These are phyloP conservation scores for Craterocephalus amniculus DNA, from an alignment of 2,797 vertebrate species.

Conservation along the genomic window DNA sequence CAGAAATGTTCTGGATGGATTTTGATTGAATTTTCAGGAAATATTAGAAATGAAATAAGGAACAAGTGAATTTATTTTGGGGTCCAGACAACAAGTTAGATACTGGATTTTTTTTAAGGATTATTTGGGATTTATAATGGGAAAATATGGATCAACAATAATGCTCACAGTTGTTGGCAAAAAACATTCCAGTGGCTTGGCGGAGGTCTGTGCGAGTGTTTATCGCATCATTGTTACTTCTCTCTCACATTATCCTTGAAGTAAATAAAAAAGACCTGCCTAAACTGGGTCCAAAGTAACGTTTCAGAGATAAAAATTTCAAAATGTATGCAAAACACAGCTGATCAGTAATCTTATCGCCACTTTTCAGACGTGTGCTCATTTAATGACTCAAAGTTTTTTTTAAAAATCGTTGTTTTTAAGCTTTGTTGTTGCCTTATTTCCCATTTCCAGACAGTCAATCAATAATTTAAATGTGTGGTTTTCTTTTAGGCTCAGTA, in stretches of 20 bases:
- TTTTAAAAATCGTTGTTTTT: neutral
- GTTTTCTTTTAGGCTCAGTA: conserved; percentile 89
- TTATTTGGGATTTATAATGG: no score
- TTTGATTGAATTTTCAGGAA: no score
- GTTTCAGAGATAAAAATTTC: neutral
- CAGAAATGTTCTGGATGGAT: no score
- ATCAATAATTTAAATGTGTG: conserved; percentile 21
- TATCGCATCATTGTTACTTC: neutral
- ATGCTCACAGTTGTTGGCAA: no score
- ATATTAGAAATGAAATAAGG: no score
- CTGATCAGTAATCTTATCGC: neutral
- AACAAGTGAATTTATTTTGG: no score
- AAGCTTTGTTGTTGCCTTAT: neutral
- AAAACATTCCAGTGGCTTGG: no score
- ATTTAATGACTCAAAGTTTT: conserved; percentile 1
- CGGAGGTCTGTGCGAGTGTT: no score
- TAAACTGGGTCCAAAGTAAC: neutral
- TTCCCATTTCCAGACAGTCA: conserved; percentile 8
- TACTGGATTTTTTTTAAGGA: no score
- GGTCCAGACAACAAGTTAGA: no score
- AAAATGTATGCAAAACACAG: neutral
- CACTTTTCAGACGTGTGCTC: neutral
- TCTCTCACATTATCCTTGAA: neutral
- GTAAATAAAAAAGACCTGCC: neutral
- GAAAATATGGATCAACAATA: no score